Evolutionary conservation across 2,888 invertebrate genomes (phyloP).

Genomic region (Linnaemya vulpina): DNA sequence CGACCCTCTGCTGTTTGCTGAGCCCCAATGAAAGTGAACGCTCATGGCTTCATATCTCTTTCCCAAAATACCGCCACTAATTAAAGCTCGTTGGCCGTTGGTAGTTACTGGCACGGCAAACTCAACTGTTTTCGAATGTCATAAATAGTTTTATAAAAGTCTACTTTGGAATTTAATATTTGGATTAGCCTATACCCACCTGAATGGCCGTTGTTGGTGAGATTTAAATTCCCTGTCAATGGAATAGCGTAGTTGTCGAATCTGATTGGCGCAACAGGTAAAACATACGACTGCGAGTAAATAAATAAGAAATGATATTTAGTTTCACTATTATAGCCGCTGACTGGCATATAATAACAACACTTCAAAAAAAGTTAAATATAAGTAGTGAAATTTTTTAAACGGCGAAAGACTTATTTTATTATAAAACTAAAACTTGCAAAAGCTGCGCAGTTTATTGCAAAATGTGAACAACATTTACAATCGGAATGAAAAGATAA

Average conservation of each 20-base stretch:
- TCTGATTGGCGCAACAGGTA: constrained; percentile 73
- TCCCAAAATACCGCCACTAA: constrained; percentile 75
- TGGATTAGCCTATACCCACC: constrained; percentile 72
- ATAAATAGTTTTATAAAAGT: neutral
- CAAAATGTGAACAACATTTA: too few relatives aligned
- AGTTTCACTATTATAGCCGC: neutral
- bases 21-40: constrained; percentile 88
- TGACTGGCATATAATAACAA: too few relatives aligned
- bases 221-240: constrained; percentile 85
- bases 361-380: too few relatives aligned
- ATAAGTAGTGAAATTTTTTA: too few relatives aligned
- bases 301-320: constrained; percentile 18
- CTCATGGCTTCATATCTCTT: constrained; percentile 75
- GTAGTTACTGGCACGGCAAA: constrained; percentile 74
- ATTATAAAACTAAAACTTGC: too few relatives aligned
- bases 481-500: too few relatives aligned
- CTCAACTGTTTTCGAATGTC: constrained; percentile 72
- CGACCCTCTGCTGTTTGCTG: constrained; percentile 87
- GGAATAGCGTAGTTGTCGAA: constrained; percentile 85
- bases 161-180: neutral
- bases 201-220: constrained; percentile 89
- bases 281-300: constrained; percentile 75
- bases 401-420: too few relatives aligned
- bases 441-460: too few relatives aligned
- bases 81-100: constrained; percentile 75